Evolutionary conservation across 2,113 vertebrate genomes (phyloP).

Genomic region (Carettochelys insculpta): DNA sequence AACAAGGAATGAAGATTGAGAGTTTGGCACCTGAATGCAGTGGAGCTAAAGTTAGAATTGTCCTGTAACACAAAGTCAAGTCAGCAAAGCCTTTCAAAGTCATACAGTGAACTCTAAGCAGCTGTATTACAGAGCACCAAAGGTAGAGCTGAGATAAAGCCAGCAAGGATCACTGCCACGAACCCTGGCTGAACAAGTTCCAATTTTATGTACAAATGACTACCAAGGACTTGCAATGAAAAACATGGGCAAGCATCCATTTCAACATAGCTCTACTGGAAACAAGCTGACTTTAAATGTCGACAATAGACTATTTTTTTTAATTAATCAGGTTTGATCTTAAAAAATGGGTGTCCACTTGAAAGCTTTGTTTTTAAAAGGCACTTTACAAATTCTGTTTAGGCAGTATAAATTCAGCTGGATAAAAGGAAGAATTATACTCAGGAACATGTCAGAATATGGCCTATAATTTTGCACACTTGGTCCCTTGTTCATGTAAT

Average conservation of each 20-base stretch:
- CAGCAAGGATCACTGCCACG: background rate
- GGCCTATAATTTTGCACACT: background rate
- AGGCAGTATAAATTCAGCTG: background rate
- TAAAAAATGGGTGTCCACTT: background rate
- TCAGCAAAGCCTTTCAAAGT: constrained; percentile 3
- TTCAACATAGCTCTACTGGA: background rate
- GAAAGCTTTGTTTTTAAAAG: constrained; percentile 19
- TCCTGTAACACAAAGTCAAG: background rate
- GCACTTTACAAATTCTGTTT: constrained; percentile 21
- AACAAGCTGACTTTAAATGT: constrained; percentile 8
- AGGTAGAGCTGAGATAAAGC: background rate
- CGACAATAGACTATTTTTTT: background rate
- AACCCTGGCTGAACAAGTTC: background rate
- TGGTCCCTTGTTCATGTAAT: background rate
- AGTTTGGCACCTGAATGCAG: background rate
- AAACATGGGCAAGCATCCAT: background rate
- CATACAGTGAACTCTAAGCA: background rate
- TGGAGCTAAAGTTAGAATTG: constrained; percentile 41
- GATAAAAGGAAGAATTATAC: background rate
- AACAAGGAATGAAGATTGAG: background rate
- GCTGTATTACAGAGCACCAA: background rate
- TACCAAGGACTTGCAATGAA: constrained; percentile 22
- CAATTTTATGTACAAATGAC: constrained; percentile 20
- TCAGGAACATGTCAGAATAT: background rate
- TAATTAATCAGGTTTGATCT: background rate